phyloP scores from a whole-genome alignment of 2,797 vertebrate genomes.

The Anniella stebbinsi region DNA sequence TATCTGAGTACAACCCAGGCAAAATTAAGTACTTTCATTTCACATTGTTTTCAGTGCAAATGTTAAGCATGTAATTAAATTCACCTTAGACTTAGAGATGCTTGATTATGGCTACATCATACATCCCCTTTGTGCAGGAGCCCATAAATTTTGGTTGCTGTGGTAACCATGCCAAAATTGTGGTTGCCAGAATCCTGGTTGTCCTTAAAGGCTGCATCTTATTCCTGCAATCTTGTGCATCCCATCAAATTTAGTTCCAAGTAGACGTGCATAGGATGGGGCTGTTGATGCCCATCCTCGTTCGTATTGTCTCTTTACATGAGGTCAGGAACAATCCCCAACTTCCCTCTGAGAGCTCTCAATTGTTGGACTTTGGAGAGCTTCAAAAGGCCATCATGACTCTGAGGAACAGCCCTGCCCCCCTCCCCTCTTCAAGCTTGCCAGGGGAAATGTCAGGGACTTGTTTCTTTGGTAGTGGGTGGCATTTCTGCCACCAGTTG shows the following conservation, averaged over 20 bases:
- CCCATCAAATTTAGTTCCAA: not conserved
- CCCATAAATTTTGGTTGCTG: not conserved
- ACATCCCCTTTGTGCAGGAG: not conserved
- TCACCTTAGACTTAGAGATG: not conserved
- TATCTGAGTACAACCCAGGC: not conserved
- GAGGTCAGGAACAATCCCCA: not conserved
- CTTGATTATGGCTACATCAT: not conserved
- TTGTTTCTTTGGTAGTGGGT: not conserved
- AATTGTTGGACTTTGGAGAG: not conserved
- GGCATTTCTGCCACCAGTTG: not conserved
- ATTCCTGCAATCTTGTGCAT: not conserved
- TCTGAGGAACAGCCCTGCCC: not conserved
- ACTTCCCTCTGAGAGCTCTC: not conserved
- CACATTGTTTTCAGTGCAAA: not conserved
- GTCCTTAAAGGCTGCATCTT: not conserved
- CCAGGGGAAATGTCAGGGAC: not conserved
- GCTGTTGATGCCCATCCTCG: not conserved
- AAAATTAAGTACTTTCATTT: not conserved
- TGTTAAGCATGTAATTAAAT: not conserved
- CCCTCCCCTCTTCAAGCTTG: not conserved
- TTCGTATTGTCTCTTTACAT: not conserved
- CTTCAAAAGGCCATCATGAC: not conserved
- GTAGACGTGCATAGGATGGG: not conserved
- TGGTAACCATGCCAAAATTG: not conserved
- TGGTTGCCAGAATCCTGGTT: not conserved